Evolutionary conservation across 2,797 vertebrate genomes (phyloP), one percentile per base, ranked within the genome.

Genomic region (Ciconia nigra): DNA sequence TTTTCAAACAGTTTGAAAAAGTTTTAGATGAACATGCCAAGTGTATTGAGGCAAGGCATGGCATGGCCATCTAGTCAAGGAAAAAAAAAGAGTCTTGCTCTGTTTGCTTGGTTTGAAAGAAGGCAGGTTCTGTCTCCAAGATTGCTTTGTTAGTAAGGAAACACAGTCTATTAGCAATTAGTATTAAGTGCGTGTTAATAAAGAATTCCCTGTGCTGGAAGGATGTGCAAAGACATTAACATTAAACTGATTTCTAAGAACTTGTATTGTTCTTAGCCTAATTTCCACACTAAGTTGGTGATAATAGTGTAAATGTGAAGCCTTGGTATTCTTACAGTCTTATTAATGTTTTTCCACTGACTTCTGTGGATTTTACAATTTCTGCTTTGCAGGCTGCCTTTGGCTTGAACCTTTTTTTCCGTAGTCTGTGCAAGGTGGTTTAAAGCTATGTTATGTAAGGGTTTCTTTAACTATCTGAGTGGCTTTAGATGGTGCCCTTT

Each of bases 231-330:
- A 90, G 63, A 70, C 31, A 49, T 71, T 74, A 54, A 86, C 25
- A n/a, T 90, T 61, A 89, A 70, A 67, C 42, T 81, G 26, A 55
- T 67, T 88, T 90, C 73, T 88, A 88, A 94, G 83, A 93, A 93
- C 83, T 6, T 79, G 26, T 47, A 51, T 78, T 94, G 58, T 82
- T 94, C 90, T 93, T 96, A 87, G 73, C 22, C 46, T 82, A 55
- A 62, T 87, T 93, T 84, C 54, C 35, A 72, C 8, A 4, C 81
- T 57, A 83, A 81, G 61, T 57, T 66, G 42, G 31, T 90, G 29
- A 62, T 79, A 87, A 65, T 35, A 95, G 58, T 79, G 35, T 96
- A 94, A 93, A 79, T 90, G 83, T 88, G 63, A 95, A 92, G 20
- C 35, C 42, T 89, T 55, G 54, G 17, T 95, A 70, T 92, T 84